Evolutionary conservation across 1,140 invertebrate species (phyloP).

Genomic region (Homarus americanus): DNA sequence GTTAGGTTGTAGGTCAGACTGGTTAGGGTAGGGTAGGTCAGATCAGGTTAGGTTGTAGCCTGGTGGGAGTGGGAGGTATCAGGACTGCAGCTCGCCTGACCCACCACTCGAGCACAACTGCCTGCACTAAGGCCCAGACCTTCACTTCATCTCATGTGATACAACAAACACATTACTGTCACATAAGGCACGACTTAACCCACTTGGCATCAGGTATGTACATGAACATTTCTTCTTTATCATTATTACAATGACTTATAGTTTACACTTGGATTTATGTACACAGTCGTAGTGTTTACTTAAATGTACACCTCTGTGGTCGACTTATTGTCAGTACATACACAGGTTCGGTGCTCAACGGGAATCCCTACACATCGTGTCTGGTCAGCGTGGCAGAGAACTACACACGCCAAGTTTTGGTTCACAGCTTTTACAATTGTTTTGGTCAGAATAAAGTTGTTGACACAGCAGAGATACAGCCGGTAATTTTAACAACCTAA

Average conservation of each 20-base stretch:
- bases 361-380: neutral
- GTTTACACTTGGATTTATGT: conserved; percentile 7
- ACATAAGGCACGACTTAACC: neutral
- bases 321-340: conserved; percentile 25
- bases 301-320: conserved; percentile 27
- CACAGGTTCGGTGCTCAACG: conserved; percentile 15
- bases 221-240: neutral
- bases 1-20: too few relatives aligned
- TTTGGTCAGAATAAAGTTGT: neutral
- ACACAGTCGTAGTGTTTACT: conserved; percentile 21
- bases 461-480: neutral
- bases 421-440: neutral
- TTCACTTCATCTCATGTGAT: neutral
- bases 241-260: conserved; percentile 12
- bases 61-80: too few relatives aligned
- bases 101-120: neutral
- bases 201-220: neutral
- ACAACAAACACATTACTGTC: neutral
- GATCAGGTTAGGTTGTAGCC: too few relatives aligned
- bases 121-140: neutral
- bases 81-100: too few relatives aligned
- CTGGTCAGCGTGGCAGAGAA: neutral
- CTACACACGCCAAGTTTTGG: neutral
- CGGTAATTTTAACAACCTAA: too few relatives aligned
- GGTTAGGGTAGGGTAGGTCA: too few relatives aligned